Evolutionary conservation across 2,113 vertebrate genomes (phyloP).

Genomic region (Blennius ocellaris): DNA sequence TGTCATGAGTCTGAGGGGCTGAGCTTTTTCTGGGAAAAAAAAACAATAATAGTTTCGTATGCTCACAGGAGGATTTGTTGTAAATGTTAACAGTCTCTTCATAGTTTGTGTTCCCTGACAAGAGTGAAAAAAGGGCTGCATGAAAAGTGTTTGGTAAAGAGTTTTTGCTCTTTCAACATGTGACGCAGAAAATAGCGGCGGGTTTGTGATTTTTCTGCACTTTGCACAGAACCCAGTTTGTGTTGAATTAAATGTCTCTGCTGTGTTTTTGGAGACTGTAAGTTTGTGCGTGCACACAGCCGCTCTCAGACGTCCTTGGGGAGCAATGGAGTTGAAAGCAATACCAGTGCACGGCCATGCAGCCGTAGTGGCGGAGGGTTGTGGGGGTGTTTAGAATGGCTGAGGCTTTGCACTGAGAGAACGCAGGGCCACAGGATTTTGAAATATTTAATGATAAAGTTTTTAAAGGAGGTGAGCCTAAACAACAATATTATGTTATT

Average conservation of each 20-base stretch:
- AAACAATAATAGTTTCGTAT: slow-evolving; percentile 57
- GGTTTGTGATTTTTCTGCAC: slow-evolving; percentile 18
- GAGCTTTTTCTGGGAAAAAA: slow-evolving; percentile 39
- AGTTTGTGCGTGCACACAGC: slow-evolving; percentile 72
- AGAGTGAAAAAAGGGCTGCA: slow-evolving; percentile 29
- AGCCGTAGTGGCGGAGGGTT: slow-evolving; percentile 31
- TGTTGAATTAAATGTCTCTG: slow-evolving; percentile 53
- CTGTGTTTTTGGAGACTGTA: slow-evolving; percentile 78
- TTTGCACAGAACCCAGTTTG: slow-evolving; percentile 44
- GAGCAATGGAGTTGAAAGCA: slow-evolving; percentile 77
- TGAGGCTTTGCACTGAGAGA: slow-evolving; percentile 53
- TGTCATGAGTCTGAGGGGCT: slow-evolving; percentile 48
- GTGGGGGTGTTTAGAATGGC: slow-evolving; percentile 65
- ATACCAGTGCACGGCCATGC: slow-evolving; percentile 63
- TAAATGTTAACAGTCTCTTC: slow-evolving; percentile 32
- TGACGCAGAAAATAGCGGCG: slow-evolving; percentile 34
- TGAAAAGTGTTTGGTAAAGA: slow-evolving; percentile 29
- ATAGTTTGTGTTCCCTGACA: slow-evolving; percentile 23
- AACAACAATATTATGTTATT: slow-evolving; percentile 52
- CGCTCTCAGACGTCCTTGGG: slow-evolving; percentile 67
- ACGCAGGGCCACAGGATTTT: slow-evolving; percentile 62
- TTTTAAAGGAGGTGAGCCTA: slow-evolving; percentile 42
- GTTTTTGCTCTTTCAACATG: slow-evolving; percentile 32
- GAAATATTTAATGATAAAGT: slow-evolving; percentile 61
- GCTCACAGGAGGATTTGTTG: slow-evolving; percentile 23